Evolutionary conservation across 2,797 vertebrate species (phyloP).

Genomic region (Hemitrygon akajei): DNA sequence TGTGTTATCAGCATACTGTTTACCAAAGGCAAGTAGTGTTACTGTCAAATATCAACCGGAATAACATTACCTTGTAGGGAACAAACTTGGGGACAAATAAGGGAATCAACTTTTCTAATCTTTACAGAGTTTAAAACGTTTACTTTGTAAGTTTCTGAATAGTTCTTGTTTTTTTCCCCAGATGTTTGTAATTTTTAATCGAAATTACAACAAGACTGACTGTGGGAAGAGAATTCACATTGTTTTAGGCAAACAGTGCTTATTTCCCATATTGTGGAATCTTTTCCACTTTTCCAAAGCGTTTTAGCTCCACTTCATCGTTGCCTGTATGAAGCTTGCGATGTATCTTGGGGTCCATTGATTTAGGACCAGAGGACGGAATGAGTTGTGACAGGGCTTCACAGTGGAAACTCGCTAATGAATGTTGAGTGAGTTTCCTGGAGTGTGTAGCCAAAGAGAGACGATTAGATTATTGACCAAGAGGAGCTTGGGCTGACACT

Average conservation of each 20-base stretch:
- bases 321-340: background rate
- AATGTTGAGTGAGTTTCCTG: constrained; percentile 24
- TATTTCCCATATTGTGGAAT: background rate
- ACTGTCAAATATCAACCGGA: background rate
- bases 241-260: too few relatives aligned
- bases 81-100: background rate
- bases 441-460: background rate
- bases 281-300: background rate
- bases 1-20: constrained; percentile 21
- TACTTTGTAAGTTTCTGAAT: background rate
- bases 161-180: background rate
- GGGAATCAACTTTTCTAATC: background rate
- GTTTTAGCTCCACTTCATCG: background rate
- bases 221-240: background rate
- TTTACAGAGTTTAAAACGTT: background rate
- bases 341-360: background rate
- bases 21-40: constrained; percentile 13
- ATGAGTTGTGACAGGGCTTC: constrained; percentile 14
- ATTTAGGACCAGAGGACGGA: background rate
- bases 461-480: constrained; percentile 24
- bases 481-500: background rate
- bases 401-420: constrained; percentile 25
- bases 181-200: too few relatives aligned
- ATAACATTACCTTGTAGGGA: background rate
- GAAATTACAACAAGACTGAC: background rate